Percentiles rank a stretch among this genome's conserved stretches.
Evolutionary conservation across 2,113 vertebrate species (phyloP).

Genomic region (Passer montanus): DNA sequence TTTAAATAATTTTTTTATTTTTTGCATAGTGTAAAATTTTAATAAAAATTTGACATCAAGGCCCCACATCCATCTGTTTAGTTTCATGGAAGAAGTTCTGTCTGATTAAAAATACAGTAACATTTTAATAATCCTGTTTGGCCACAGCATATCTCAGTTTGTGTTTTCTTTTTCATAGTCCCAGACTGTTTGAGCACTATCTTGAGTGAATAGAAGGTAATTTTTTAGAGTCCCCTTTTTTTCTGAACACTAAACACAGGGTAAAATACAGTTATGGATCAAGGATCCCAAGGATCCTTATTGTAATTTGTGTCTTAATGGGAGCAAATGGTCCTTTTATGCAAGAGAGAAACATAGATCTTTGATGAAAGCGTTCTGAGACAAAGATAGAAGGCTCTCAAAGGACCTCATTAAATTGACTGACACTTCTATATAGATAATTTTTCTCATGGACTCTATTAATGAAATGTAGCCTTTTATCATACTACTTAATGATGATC

Average conservation of each 20-base stretch:
- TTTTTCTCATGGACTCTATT: slow-evolving; percentile 63
- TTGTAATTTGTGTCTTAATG: slow-evolving; percentile 51
- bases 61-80: slow-evolving; percentile 67
- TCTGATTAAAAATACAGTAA: slow-evolving; percentile 38
- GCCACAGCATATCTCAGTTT: slow-evolving; percentile 65
- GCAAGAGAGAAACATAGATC: background rate
- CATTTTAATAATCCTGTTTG: slow-evolving; percentile 56
- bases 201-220: slow-evolving; percentile 2
- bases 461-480: slow-evolving; percentile 66
- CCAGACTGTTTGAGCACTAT: slow-evolving; percentile 13
- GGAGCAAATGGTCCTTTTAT: slow-evolving; percentile 33
- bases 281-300: slow-evolving; percentile 46
- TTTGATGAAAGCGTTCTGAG: background rate
- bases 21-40: slow-evolving; percentile 79
- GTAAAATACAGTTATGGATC: slow-evolving; percentile 46
- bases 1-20: slow-evolving; percentile 81
- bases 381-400: slow-evolving; percentile 15
- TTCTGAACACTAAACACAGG: slow-evolving; percentile 54
- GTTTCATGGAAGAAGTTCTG: slow-evolving; percentile 68
- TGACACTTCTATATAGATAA: background rate
- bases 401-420: slow-evolving; percentile 15
- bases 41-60: slow-evolving; percentile 70
- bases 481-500: slow-evolving; percentile 57
- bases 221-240: slow-evolving; percentile 27
- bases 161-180: slow-evolving; percentile 23